Percentiles rank a stretch among this genome's conserved stretches.
These are phyloP conservation scores for Leptinotarsa lineolata DNA, from an alignment of 1,140 invertebrate genomes.

Conservation along the genomic window DNA sequence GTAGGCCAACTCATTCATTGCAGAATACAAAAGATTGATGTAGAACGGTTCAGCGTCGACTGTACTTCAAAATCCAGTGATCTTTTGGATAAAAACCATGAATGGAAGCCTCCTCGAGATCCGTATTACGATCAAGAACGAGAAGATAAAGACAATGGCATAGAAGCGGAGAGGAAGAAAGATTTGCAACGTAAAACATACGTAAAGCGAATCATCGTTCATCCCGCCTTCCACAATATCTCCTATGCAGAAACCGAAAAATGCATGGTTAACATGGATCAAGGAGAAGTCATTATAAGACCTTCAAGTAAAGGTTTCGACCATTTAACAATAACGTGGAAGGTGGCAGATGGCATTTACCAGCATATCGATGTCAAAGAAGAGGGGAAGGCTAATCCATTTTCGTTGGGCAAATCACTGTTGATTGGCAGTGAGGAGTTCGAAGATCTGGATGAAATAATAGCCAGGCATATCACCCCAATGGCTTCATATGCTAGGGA, in stretches of 20 bases:
- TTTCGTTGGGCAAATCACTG: conserved; percentile 88
- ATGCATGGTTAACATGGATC: conserved; percentile 87
- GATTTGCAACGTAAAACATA: conserved; percentile 79
- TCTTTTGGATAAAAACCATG: conserved; percentile 85
- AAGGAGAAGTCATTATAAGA: conserved; percentile 94
- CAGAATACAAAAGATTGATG: conserved; percentile 94
- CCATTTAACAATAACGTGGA: conserved; percentile 98
- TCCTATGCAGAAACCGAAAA: conserved; percentile 91
- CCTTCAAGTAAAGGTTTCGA: conserved; percentile 94
- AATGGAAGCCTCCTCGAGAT: conserved; percentile 89
- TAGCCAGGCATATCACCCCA: conserved; percentile 92
- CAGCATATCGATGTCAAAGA: conserved; percentile 96
- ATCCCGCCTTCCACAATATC: conserved; percentile 97
- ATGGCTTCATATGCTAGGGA: conserved; percentile 94
- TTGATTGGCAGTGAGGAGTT: conserved; percentile 91
- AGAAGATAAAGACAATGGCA: conserved; percentile 79
- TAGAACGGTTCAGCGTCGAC: conserved; percentile 92
- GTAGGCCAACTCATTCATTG: conserved; percentile 88
- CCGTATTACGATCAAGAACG: conserved; percentile 88
- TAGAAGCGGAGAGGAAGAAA: conserved; percentile 82
- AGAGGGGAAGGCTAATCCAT: conserved; percentile 95
- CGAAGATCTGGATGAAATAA: conserved; percentile 99
- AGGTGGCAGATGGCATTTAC: conserved; percentile 90
- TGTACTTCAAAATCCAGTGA: conserved; percentile 94
- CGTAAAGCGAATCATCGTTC: conserved; percentile 95